Conservation (phyloP, 2,113 vertebrate species). For the Onychorhynchus coronatus region DNA sequence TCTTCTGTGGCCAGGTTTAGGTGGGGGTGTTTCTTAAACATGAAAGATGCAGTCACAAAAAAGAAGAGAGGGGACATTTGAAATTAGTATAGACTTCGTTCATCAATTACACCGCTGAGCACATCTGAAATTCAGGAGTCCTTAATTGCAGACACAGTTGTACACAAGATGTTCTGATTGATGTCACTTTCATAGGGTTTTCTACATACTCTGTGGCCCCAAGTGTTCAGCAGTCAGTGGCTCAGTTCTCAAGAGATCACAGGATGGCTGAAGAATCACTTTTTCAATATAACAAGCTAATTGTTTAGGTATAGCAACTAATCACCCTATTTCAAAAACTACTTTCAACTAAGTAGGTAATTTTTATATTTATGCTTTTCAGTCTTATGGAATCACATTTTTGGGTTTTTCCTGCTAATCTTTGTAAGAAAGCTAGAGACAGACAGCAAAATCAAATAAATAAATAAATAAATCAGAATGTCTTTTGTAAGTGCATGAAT, state of each 20-base stretch:
- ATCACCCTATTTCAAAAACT: neutral
- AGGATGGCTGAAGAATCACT: neutral
- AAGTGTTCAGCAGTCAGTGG: neutral
- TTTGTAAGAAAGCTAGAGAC: neutral
- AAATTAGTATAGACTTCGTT: neutral
- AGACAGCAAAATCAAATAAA: neutral
- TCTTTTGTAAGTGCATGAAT: neutral
- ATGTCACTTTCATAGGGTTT: neutral
- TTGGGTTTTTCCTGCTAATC: neutral
- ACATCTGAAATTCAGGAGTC: neutral
- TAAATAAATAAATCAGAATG: neutral
- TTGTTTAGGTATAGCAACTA: neutral
- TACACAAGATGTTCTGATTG: neutral
- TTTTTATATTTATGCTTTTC: neutral
- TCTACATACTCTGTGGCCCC: neutral
- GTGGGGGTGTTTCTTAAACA: accelerated
- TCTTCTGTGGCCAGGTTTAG: neutral
- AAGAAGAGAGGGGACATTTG: neutral
- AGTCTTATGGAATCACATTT: neutral
- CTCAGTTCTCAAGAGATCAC: neutral
- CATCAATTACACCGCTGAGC: neutral
- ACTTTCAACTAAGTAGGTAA: neutral
- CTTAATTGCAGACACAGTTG: neutral
- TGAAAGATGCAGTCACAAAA: neutral
- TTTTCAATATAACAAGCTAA: neutral